Evolutionary conservation across 2,797 vertebrate species (phyloP), one percentile per base, ranked within the genome.

Genomic region (Erithacus rubecula): DNA sequence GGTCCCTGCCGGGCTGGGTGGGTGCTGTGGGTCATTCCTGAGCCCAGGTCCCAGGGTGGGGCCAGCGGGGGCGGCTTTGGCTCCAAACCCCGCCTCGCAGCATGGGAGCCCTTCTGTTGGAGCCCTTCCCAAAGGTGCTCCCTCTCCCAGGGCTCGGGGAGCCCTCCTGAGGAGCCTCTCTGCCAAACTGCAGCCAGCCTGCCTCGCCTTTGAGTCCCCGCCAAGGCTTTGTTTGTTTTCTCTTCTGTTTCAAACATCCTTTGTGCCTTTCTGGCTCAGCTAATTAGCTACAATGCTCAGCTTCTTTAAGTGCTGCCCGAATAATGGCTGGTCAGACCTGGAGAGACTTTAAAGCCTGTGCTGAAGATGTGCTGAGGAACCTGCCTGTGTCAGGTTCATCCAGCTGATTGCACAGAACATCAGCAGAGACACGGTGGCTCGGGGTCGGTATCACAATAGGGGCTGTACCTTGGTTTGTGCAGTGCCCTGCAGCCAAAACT

Each of bases 221-320:
- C 95, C 95, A 95, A 80, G 71, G 49, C 75, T 94, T 80, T 68
- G 72, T 93, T 94, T 94, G 83, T 89, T 94, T 93, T 70, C 80
- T 83, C 87, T 78, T 93, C 77, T 74, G 26, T 96, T 94, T 89
- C 53, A 83, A 95, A 65, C 15, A 1, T 80, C 90, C 85, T 90
- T 71, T 83, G 36, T 94, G 74, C 83, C 67, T 87, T 70, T 77
- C 52, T 55, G 75, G 49, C 75, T 82, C 46, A 16, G 36, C 71
- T 84, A 86, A 84, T 85, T 74, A 92, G 68, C 68, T 74, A 18
- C 68, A 62, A 80, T 36, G 47, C 77, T 76, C 56, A 53, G 30
- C 71, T 70, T 63, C 89, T 92, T 30, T 49, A 58, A 74, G 63
- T 47, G 29, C 60, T 82, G 29, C 49, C 49, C 70, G n/a, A 53